These are phyloP conservation scores for Acrobasis suavella DNA, from an alignment of 2,888 invertebrate genomes.

Conservation along the genomic window DNA sequence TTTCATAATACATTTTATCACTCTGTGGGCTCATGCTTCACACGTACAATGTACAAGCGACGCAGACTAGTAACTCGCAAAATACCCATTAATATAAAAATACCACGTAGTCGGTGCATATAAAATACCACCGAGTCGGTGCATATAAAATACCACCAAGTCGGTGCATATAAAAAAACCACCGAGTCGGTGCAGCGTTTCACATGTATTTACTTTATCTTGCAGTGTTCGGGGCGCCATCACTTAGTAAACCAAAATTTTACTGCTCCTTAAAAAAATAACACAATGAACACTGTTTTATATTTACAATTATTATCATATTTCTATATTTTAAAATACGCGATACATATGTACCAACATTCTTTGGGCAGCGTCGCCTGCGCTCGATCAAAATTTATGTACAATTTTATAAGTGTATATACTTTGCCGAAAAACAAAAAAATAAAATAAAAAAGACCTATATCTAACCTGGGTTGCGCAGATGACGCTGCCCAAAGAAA, in stretches of 20 bases:
- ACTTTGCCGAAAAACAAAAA: constrained; percentile 42
- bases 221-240: constrained; percentile 49
- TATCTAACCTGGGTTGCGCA: constrained; percentile 38
- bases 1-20: neutral
- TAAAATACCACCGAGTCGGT: constrained; percentile 38
- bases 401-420: constrained; percentile 52
- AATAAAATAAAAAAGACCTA: constrained; percentile 40
- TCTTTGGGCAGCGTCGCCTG: constrained; percentile 38
- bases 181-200: constrained; percentile 33
- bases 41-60: neutral
- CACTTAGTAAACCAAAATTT: constrained; percentile 46
- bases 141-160: constrained; percentile 37
- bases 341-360: constrained; percentile 58
- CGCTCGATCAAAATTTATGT: constrained; percentile 45
- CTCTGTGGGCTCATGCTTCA: neutral
- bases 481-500: constrained; percentile 40
- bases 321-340: constrained; percentile 57
- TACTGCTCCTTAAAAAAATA: constrained; percentile 73
- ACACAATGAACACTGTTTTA: constrained; percentile 73
- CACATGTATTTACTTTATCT: constrained; percentile 23
- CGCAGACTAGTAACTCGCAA: neutral
- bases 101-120: constrained; percentile 40
- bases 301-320: constrained; percentile 72
- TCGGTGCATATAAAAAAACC: constrained; percentile 47
- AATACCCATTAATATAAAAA: constrained; percentile 42